These are phyloP conservation scores for Agelaius tricolor DNA, from an alignment of 2,113 vertebrate species.

Conservation along the genomic window DNA sequence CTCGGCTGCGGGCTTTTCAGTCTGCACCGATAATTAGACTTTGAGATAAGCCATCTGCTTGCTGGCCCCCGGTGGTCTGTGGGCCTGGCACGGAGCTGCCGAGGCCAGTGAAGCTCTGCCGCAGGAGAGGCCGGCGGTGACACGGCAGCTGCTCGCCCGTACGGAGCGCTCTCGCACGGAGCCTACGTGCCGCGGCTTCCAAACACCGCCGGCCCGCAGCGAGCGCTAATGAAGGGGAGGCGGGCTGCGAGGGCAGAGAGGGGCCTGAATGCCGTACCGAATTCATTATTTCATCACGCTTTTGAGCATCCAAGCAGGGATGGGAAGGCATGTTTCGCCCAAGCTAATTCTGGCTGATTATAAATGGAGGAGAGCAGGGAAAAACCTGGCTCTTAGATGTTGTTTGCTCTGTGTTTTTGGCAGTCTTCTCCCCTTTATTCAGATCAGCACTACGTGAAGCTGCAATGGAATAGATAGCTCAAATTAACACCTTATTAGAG, in stretches of 20 bases:
- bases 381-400: not conserved
- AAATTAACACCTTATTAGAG: not conserved
- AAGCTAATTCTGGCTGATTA: conserved; percentile 30
- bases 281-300: not conserved
- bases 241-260: not conserved
- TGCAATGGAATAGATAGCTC: not conserved
- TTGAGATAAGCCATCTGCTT: conserved; percentile 72
- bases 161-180: not conserved
- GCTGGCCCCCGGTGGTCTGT: not conserved
- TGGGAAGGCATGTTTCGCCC: not conserved
- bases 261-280: not conserved
- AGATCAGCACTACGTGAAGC: not conserved
- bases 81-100: not conserved
- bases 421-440: not conserved
- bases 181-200: conserved; percentile 28
- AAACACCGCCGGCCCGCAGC: not conserved
- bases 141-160: conserved; percentile 60
- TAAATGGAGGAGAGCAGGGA: not conserved
- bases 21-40: conserved; percentile 36
- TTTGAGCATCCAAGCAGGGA: not conserved
- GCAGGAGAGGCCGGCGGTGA: conserved; percentile 7
- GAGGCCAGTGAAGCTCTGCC: conserved; percentile 23
- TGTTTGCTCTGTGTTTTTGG: not conserved
- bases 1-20: not conserved
- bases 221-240: not conserved